These are phyloP conservation scores for Penaeus vannamei DNA, from an alignment of 1,140 invertebrate species.

Conservation along the genomic window DNA sequence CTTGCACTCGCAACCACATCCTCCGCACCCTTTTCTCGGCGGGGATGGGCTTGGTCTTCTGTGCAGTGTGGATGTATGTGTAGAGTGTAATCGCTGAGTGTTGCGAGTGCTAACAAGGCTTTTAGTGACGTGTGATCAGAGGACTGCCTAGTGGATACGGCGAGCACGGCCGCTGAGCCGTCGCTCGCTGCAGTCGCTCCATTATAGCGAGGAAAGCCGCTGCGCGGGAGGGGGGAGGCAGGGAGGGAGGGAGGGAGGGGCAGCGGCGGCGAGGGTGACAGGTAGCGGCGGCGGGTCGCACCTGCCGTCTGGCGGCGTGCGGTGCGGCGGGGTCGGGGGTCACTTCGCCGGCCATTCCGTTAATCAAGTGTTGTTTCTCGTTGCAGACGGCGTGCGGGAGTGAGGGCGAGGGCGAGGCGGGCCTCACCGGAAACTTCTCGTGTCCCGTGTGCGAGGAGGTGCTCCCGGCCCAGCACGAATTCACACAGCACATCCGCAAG, in stretches of 20 bases:
- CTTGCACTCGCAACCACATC: no score
- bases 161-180: no score
- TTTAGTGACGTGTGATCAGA: no score
- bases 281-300: constrained; percentile 32
- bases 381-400: constrained; percentile 60
- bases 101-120: no score
- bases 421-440: constrained; percentile 54
- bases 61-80: no score
- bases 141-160: no score
- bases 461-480: constrained; percentile 77
- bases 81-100: no score
- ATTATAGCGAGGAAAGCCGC: no score
- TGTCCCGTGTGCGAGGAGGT: constrained; percentile 80
- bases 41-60: no score
- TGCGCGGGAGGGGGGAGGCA: no score
- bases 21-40: no score
- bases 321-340: constrained; percentile 46
- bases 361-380: constrained; percentile 25
- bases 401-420: constrained; percentile 51
- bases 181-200: no score
- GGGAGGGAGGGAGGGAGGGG: background rate
- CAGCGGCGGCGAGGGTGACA: constrained; percentile 4
- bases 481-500: constrained; percentile 80
- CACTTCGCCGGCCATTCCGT: constrained; percentile 12
- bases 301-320: constrained; percentile 45